Evolutionary conservation across 1,140 invertebrate species (phyloP), one percentile per base, ranked within the genome.

Genomic region (Danaus plexippus): DNA sequence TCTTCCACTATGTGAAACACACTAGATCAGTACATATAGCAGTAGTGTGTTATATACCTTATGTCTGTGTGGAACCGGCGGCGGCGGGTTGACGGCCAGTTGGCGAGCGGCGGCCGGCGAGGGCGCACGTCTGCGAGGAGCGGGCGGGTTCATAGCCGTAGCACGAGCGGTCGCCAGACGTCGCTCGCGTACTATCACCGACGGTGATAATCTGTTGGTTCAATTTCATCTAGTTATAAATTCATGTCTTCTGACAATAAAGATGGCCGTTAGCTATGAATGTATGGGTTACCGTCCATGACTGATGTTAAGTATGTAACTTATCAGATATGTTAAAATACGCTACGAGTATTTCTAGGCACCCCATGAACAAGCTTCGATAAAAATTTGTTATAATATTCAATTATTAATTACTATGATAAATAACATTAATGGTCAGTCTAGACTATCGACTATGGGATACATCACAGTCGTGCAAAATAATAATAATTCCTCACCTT

Each of bases 101-200:
- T 81, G 88, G 43, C 88, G 71, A 72, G 88, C 72, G 79, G 89
- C 73, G 69, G 88, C 75, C 47, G 87, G 83, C 18, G 86, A 87
- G 43, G 84, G 74, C 11, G 80, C 80, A 18, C 85, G 80, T 46
- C 84, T 77, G 3, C 89, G 87, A 52, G 91, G 91, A 64, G 91
- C 91, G 2, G 91, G 91, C 54, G 91, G 91, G 79, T 92, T 92
- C 91, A 92, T 92, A 47, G 92, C 74, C 66, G 91, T 90, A 0
- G 90, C 91, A 13, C 91, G 78, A 64, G 89, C 89, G 44, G 77
- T 88, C 12, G 89, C 89, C 58, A 89, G 77, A 47, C 89, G 89
- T 43, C 88, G 84, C 76, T 90, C 89, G 44, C 89, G 89, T 2
- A 90, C 89, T 61, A 90, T 90, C 65, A 90, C 88, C 59, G 89